Evolutionary conservation across 2,888 invertebrate genomes (phyloP).

Genomic region (Phengaris alcon): DNA sequence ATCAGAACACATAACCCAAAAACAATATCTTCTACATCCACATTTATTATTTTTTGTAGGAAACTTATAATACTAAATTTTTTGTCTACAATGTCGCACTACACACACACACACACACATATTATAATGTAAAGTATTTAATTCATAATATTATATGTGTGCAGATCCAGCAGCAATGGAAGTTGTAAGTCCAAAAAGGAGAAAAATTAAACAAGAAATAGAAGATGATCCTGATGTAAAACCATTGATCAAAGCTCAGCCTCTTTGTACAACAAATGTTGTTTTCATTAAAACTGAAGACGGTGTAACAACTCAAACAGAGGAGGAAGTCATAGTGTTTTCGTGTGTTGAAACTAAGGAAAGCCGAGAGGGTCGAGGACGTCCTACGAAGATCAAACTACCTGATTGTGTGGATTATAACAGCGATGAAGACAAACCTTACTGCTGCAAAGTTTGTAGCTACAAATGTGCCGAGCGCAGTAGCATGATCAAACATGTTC

Average conservation of each 20-base stretch:
- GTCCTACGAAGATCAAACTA: constrained; percentile 8
- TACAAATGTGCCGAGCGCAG: constrained; percentile 30
- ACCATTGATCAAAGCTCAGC: constrained; percentile 14
- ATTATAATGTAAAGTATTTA: no score
- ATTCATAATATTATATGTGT: no score
- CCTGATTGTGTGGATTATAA: constrained; percentile 24
- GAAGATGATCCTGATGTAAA: neutral
- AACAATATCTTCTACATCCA: no score
- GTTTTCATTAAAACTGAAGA: constrained; percentile 26
- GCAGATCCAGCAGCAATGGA: neutral
- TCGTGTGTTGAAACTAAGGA: constrained; percentile 18
- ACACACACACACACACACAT: no score
- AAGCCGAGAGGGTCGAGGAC: neutral
- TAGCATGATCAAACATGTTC: constrained; percentile 28
- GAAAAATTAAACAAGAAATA: neutral
- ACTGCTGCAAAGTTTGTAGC: constrained; percentile 21
- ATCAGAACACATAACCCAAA: no score
- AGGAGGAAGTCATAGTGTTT: constrained; percentile 28
- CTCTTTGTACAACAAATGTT: constrained; percentile 27
- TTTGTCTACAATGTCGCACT: no score
- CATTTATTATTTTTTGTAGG: no score
- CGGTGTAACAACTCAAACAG: constrained; percentile 5
- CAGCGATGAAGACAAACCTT: constrained; percentile 26
- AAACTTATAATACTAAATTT: no score
- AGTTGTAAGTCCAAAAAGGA: neutral